Conservation (phyloP, 2,888 invertebrate species). For the Didymodactylos carnosus region DNA sequence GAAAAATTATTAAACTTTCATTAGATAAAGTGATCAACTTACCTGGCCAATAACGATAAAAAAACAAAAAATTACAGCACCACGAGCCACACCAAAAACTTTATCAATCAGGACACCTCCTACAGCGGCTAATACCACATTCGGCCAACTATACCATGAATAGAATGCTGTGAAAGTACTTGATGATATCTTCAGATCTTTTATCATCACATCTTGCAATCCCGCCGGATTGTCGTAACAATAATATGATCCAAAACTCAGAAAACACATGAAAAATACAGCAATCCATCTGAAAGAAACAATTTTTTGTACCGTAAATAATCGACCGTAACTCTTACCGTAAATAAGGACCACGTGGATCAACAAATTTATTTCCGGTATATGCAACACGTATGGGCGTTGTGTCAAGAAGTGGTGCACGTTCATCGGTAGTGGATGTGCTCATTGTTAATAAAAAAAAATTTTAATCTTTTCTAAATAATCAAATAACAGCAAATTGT, state of each 20-base stretch:
- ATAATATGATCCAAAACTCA: conserved; percentile 64
- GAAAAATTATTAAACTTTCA: conserved; percentile 4
- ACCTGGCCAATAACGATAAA: conserved; percentile 66
- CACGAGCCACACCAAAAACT: conserved; percentile 75
- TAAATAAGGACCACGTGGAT: background rate
- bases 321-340: too few relatives aligned
- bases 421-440: too few relatives aligned
- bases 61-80: conserved; percentile 69
- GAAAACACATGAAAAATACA: conserved; percentile 15
- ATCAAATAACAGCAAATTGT: too few relatives aligned
- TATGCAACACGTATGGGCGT: too few relatives aligned
- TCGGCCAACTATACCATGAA: conserved; percentile 91
- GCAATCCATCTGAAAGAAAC: conserved; percentile 5
- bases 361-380: too few relatives aligned
- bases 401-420: too few relatives aligned
- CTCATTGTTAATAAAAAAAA: too few relatives aligned
- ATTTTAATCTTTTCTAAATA: too few relatives aligned
- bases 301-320: too few relatives aligned
- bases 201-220: conserved; percentile 61
- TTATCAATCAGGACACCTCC: conserved; percentile 86
- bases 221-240: conserved; percentile 92
- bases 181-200: conserved; percentile 57
- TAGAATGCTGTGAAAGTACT: conserved; percentile 68
- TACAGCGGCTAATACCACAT: conserved; percentile 63
- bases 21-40: too few relatives aligned